Evolutionary conservation across 2,797 vertebrate genomes (phyloP), one percentile per base, ranked within the genome.

Genomic region (Neosalanx taihuensis): DNA sequence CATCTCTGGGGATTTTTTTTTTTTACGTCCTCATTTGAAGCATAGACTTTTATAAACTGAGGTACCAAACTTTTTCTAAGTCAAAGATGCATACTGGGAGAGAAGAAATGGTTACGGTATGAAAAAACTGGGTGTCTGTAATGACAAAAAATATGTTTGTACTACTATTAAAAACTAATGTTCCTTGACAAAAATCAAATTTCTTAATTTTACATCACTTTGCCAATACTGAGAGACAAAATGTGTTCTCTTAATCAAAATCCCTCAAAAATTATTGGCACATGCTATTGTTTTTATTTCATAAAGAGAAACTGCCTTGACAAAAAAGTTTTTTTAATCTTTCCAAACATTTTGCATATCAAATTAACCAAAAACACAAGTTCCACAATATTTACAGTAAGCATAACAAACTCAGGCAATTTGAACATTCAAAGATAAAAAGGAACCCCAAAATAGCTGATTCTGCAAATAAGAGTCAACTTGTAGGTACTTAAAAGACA

Each of bases 391-490:
- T 86, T 82, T 84, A 89, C 81, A 87, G 84, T 87, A 56, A 84
- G 86, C 3, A 76, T 57, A 75, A 80, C 49, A 77, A 81, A 74
- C 30, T 61, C 79, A 78, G 64, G 69, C 73, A 68, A 79, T 79
- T 78, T 58, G 59, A 83, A 87, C 77, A 82, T 84, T 88, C 74
- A 81, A 69, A 87, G 46, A 12, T 29, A 78, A 74, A 71, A 88
- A 81, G 76, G 46, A 31, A 80, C 81, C 80, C 71, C 2, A 75
- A 76, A 78, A 79, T 68, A 69, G 72, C 53, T 78, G 70, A 74
- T 79, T 74, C 79, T 85, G 89, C 84, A 86, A 89, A 86, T 88
- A 90, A 92, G 92, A 92, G 86, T 91, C 90, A 88, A 87, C 85
- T 93, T 78, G 68, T 72, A 84, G 56, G 75, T 86, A 80, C 76